Base-by-base conservation (phyloP, 1,140 invertebrate species). In the Cataglyphis hispanica region DNA sequence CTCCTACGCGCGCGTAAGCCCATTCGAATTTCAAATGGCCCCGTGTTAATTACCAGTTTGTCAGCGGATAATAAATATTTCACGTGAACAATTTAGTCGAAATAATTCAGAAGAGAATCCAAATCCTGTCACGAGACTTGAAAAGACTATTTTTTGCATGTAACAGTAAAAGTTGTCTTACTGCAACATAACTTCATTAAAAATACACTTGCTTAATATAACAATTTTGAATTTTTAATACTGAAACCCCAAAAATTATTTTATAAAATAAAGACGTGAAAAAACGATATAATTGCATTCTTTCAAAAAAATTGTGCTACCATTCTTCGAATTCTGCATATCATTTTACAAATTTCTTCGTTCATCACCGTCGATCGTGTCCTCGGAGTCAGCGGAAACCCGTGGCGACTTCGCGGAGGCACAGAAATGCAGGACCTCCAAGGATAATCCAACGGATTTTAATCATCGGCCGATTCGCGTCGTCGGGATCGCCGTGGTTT, bases 371-470 rank as follows among this genome's bases (percentile, higher is more conserved):
- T 10, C 22, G 16, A 27, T 70, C 78, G n/a, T 69, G 19, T 69
- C 22, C 76, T 56, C 43, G 1, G 1, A 61, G n/a, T 60, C 67
- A 31, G 25, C 19, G 25, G 6, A 6, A 37, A 43, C 50, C 50
- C 66, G 37, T n/a, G 37, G 34, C 27, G 56, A 74, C 3, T 61
- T 61, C 40, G 53, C 53, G n/a, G 25, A 27, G 4, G 19, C 61
- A 27, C 27, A 50, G 40, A 76, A 34, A 58, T 58, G 34, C 50
- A 69, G 63, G 34, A 81, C 34, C 37, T 19, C n/a, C 16, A 2
- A 2, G 56, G 78, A 37, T 87, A 87, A 87, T 87, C 86, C 84
- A 85, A 74, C 25, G 78, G 75, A 76, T 87, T 87, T 87, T 87
- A 87, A 87, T 87, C 84, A 87, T 86, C 86, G 86, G 72, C 34